These are phyloP conservation scores for Zootoca vivipara DNA, from an alignment of 2,113 vertebrate genomes.

Conservation along the genomic window DNA sequence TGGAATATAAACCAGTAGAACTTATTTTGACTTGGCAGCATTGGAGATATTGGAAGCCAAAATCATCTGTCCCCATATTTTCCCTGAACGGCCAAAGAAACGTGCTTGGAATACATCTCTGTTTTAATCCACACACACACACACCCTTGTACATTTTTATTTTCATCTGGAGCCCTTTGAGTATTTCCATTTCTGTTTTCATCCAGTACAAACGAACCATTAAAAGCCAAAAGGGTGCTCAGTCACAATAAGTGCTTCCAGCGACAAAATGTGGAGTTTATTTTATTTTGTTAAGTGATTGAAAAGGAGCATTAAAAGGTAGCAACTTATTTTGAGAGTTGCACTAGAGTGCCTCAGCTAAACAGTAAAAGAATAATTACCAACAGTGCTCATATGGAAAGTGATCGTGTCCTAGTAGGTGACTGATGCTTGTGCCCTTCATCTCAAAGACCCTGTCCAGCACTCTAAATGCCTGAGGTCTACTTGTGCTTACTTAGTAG, in stretches of 20 bases:
- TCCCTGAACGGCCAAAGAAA: slow-evolving; percentile 18
- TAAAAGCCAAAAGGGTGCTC: background rate
- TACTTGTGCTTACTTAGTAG: no score
- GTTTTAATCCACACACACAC: background rate
- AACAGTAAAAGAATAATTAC: background rate
- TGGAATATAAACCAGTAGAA: slow-evolving; percentile 27
- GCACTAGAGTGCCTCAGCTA: background rate
- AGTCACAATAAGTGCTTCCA: no score
- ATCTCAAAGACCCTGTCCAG: background rate
- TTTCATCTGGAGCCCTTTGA: background rate
- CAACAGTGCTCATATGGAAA: background rate
- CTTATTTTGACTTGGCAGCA: slow-evolving; percentile 7
- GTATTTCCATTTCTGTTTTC: background rate
- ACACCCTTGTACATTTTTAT: background rate
- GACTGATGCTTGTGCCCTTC: background rate
- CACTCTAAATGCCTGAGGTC: background rate
- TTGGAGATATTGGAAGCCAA: slow-evolving; percentile 41
- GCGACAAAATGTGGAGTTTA: background rate
- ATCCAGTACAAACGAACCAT: background rate
- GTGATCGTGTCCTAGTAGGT: background rate
- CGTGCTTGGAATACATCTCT: background rate
- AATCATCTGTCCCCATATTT: background rate
- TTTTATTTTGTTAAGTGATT: background rate
- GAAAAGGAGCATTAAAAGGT: background rate
- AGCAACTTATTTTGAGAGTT: background rate